These are phyloP conservation scores for Melopsittacus undulatus DNA, from an alignment of 2,797 vertebrate genomes.

Conservation along the genomic window DNA sequence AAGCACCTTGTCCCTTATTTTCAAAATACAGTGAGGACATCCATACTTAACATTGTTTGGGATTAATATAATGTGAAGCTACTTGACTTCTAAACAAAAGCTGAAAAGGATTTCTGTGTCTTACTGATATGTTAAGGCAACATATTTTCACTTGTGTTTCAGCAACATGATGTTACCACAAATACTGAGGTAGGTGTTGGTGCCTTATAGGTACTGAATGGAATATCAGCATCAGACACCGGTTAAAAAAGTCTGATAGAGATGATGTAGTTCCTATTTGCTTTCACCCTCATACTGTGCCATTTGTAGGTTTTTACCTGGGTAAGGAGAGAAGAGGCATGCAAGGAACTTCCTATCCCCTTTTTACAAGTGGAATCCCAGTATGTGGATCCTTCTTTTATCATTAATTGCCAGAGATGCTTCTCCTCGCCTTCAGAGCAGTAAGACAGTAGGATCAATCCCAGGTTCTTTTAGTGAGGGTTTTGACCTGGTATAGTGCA, in stretches of 20 bases:
- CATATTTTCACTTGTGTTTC: background rate
- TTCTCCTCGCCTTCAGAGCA: background rate
- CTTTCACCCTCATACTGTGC: background rate
- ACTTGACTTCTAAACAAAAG: background rate
- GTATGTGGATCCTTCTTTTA: background rate
- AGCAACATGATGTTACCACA: background rate
- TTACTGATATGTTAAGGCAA: background rate
- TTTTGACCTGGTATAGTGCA: background rate
- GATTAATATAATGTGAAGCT: background rate
- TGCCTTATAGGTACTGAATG: background rate
- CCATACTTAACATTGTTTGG: background rate
- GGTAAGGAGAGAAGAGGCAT: background rate
- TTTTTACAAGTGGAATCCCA: background rate
- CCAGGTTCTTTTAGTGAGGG: background rate
- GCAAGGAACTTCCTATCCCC: background rate
- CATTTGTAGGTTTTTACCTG: background rate
- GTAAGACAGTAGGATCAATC: background rate
- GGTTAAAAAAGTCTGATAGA: background rate
- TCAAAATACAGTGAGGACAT: background rate
- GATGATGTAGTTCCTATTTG: background rate
- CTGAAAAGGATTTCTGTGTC: background rate
- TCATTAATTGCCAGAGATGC: background rate
- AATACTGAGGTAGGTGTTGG: background rate
- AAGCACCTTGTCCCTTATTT: background rate
- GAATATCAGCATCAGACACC: background rate